A percentile compares a stretch with the other conserved stretches of the same genome.
Evolutionary conservation across 2,113 vertebrate species (phyloP).

Genomic region (Rhagologus leucostigma): DNA sequence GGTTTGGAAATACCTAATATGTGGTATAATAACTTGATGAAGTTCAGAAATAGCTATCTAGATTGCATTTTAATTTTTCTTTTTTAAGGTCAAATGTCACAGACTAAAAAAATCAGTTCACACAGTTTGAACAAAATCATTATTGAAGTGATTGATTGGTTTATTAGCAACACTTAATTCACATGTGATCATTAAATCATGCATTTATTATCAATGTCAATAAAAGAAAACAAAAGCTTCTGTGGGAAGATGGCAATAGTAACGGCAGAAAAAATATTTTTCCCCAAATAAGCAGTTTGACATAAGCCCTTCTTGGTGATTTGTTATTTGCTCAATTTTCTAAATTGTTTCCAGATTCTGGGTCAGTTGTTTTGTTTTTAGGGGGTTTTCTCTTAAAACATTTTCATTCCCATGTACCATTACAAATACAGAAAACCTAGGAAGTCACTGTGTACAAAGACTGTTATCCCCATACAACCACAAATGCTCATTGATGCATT

Average conservation of each 20-base stretch:
- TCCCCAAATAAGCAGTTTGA: not conserved
- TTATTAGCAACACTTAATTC: not conserved
- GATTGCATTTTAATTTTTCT: not conserved
- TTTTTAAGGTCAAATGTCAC: not conserved
- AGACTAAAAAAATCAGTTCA: not conserved
- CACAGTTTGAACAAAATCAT: not conserved
- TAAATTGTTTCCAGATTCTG: not conserved
- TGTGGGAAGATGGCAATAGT: rapidly evolving
- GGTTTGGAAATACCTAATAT: not conserved
- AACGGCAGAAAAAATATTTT: not conserved
- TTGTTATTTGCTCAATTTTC: not conserved
- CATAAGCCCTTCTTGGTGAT: not conserved
- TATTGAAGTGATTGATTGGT: not conserved
- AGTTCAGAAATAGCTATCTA: not conserved
- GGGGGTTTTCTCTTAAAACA: rapidly evolving
- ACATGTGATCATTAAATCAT: not conserved
- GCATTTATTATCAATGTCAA: not conserved
- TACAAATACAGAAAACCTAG: not conserved
- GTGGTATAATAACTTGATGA: not conserved
- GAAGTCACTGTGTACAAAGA: not conserved
- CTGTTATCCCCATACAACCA: not conserved
- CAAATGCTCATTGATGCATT: not conserved
- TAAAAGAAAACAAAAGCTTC: not conserved
- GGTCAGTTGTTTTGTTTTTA: not conserved
- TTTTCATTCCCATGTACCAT: not conserved